Base-by-base conservation (phyloP, 2,797 vertebrate species). In the Gambusia yucatana region DNA sequence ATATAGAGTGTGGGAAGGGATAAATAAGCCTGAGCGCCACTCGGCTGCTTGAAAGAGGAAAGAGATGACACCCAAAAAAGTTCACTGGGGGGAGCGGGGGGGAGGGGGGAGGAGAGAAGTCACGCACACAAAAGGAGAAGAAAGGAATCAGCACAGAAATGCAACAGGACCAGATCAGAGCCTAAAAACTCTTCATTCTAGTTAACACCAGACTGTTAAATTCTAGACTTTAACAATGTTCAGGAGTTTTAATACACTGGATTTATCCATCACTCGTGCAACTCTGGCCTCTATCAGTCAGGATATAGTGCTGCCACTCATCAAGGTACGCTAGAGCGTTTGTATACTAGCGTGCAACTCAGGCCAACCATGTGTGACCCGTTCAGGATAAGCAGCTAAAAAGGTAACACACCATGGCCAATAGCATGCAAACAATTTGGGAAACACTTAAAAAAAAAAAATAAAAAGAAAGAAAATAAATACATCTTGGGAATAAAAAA, bases 381-480 rank as follows among this genome's bases (percentile, higher is more conserved):
- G 78, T 92, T 88, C 88, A 89, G 88, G 88, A 88, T 69, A 81
- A 87, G 91, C 92, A 91, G 88, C 87, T 90, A 86, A 83, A 91
- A 86, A 77, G 81, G 78, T 82, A 94, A 94, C 86, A 92, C 91
- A 92, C 92, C 87, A 90, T 88, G 93, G 93, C 88, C 87, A 91
- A 93, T 88, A 90, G 90, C 93, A 94, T 92, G 92, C 89, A 94
- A 93, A 89, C 92, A 91, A 90, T 85, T 86, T 89, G 88, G 88
- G 89, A 91, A 92, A 93, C 91, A 93, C 89, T 87, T 71, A 73
- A 73, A 78, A 84, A 73, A 78, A 84, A 85, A 94, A 83, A 91
- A 88, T 3, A 36, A 96, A 97, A 96, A 96, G 94, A 97, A 96
- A 96, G 96, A 97, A 98, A 98, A 99, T 98, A 99, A 98, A 99